Percentiles rank a stretch among this genome's conserved stretches.
phyloP scores from a whole-genome alignment of 2,113 vertebrate species.

The Alligator mississippiensis region DNA sequence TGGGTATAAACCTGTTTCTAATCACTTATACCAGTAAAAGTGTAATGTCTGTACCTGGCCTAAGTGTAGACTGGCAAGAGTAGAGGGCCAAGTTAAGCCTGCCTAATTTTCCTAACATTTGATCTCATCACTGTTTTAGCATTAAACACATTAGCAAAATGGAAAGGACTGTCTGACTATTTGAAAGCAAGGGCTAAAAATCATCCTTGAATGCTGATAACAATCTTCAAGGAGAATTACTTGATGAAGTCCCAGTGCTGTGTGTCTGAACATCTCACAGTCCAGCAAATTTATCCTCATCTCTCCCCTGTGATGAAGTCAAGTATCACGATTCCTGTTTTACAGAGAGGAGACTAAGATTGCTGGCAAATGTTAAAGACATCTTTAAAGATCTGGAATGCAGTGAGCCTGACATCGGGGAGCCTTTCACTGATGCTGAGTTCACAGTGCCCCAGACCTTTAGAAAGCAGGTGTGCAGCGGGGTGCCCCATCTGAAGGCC shows the following conservation, averaged over 20 bases:
- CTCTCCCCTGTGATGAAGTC: not conserved
- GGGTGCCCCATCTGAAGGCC: too few relatives aligned
- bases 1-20: too few relatives aligned
- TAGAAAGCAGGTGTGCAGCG: too few relatives aligned
- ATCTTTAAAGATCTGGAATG: too few relatives aligned
- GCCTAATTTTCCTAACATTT: not conserved
- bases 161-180: not conserved
- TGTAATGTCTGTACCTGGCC: too few relatives aligned
- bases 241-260: too few relatives aligned
- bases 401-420: too few relatives aligned
- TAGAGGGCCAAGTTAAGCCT: not conserved
- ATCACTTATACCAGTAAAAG: too few relatives aligned
- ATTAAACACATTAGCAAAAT: not conserved
- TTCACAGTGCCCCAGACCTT: too few relatives aligned
- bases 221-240: not conserved
- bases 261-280: not conserved
- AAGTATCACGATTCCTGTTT: not conserved
- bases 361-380: too few relatives aligned
- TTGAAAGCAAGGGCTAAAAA: not conserved
- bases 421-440: too few relatives aligned
- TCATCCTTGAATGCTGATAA: not conserved
- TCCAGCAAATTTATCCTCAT: accelerated
- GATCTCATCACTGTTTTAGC: not conserved
- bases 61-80: not conserved
- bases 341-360: not conserved